Base-by-base conservation (phyloP, 1,140 invertebrate species). In the Druon quercuslanigerum region DNA sequence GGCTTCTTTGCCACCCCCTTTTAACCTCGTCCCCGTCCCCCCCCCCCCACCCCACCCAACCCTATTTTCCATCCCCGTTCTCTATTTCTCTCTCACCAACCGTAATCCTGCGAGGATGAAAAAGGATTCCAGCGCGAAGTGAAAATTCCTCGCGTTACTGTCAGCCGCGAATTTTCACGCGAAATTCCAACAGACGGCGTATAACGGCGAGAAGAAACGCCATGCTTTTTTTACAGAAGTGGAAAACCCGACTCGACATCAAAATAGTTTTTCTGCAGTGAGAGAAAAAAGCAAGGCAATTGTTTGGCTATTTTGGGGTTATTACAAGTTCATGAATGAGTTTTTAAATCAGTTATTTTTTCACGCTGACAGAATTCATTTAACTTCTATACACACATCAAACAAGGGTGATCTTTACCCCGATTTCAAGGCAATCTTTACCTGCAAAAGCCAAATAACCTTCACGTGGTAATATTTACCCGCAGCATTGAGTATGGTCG, bases 1-100 rank as follows among this genome's bases (percentile, higher is more conserved):
- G 57, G 57, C 57, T 33, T 20, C 60, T 76, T 79, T 73, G 74
- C 72, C 33, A 50, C 51, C 51, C 40, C 54, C 51, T n/a, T 50
- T 66, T 16, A 33, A 25, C 19, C 33, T 50, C 51, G 33, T 20
- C 54, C 56, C 19, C 51, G 51, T 17, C 40, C 20, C 17, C 54
- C 72, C 33, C 51, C 17, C n/a, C 50, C 52, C 33, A n/a, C n/a
- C n/a, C n/a, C n/a, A n/a, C n/a, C n/a, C n/a, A n/a, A 5, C 40
- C 52, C 33, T 51, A 17, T 46, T 54, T 56, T 54, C 52, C 17
- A 52, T 66, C 9, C 25, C 20, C 54, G 57, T 60, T 25, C 57
- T 73, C 60, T 20, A 11, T 50, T 51, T 71, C 71, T 71, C 46
- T 71, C 57, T 19, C 54, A 13, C 17, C 57, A 20, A 25, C 19